Base-by-base conservation (phyloP, 2,888 invertebrate genomes). In the Podabrus alpinus region DNA sequence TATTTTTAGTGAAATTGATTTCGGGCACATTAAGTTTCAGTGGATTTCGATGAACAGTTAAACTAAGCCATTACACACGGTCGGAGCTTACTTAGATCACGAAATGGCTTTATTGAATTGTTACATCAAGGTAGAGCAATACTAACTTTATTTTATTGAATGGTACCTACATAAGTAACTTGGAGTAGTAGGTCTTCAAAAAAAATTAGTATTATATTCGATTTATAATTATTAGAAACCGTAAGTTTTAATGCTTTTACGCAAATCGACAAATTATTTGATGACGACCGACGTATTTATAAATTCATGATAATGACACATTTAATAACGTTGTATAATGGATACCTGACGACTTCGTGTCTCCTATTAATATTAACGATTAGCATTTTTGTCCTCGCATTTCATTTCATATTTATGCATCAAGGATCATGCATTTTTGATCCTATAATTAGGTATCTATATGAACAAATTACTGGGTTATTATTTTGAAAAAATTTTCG, bases 1-100 rank as follows among this genome's bases (percentile, higher is more conserved):
- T 86, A 86, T 85, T 86, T 85, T 85, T 84, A 81, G 83, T 83
- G 82, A 85, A 86, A 86, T 86, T 86, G 86, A 86, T 86, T 86
- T 83, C 80, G 82, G 84, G 83, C 84, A 84, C 85, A 86, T 85
- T 85, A 85, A 86, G 82, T 83, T 82, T 81, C 82, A 74, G 77
- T 78, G 85, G 85, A 85, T 86, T 85, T 84, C 85, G 84, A 84
- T 84, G 84, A 85, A 85, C 85, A 84, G 85, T 84, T 84, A 83
- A 84, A 86, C 84, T 86, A 85, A 86, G 85, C 86, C 85, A 85
- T 85, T 85, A 85, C 84, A 85, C 84, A 84, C 83, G 81, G 81
- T 80, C 83, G 81, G 79, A 81, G 84, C 85, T 85, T 85, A 85
- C 83, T 81, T 81, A 84, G 85, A 85, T 84, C 84, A 84, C 84